Evolutionary conservation across 2,113 vertebrate genomes (phyloP).

Genomic region (Heterochromis multidens): DNA sequence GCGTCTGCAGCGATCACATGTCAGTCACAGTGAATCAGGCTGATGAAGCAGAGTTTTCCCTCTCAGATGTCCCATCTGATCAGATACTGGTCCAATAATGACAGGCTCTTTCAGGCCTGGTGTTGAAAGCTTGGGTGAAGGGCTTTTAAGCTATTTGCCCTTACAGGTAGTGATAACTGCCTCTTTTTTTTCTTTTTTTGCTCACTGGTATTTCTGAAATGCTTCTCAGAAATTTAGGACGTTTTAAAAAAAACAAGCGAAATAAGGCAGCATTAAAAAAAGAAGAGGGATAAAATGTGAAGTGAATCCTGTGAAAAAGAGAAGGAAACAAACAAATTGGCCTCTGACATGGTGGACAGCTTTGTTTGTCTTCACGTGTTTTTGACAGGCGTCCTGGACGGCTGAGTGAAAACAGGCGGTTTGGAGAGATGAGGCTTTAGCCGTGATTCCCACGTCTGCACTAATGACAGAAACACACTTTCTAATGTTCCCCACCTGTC

Average conservation of each 20-base stretch:
- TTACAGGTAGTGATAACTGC: background rate
- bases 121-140: background rate
- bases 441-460: conserved; percentile 8
- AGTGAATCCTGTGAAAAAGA: background rate
- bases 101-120: background rate
- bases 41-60: background rate
- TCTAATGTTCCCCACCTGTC: conserved; percentile 52
- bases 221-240: background rate
- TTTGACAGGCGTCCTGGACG: conserved; percentile 16
- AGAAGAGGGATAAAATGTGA: background rate
- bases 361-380: conserved; percentile 16
- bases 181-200: background rate
- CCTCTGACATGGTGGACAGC: background rate
- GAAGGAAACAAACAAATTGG: background rate
- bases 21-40: background rate
- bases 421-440: background rate
- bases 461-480: conserved; percentile 67
- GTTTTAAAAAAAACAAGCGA: background rate
- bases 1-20: background rate
- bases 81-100: background rate
- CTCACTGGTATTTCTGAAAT: background rate
- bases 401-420: conserved; percentile 30
- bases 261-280: background rate
- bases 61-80: background rate
- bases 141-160: background rate